phyloP scores from a whole-genome alignment of 2,113 vertebrate species.

The Phalacrocorax brasilianus region DNA sequence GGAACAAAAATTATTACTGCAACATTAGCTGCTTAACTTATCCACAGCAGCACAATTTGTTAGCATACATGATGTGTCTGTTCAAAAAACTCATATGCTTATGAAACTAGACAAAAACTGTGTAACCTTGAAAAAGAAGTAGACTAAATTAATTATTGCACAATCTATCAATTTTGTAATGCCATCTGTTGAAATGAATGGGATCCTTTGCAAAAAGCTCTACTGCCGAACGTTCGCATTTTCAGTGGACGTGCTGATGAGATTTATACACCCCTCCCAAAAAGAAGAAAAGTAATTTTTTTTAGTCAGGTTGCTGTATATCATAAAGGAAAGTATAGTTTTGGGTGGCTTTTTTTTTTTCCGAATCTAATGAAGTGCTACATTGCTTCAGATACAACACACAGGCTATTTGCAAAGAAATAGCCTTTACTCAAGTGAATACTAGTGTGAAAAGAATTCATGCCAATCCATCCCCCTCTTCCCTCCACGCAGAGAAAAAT shows the following conservation, averaged over 20 bases:
- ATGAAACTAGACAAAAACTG: neutral
- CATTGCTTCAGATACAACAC: neutral
- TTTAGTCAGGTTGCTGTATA: neutral
- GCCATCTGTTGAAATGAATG: neutral
- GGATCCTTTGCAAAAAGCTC: neutral
- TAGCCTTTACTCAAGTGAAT: neutral
- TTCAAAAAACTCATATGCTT: neutral
- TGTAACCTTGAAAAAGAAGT: neutral
- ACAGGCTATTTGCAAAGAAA: neutral
- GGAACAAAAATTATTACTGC: neutral
- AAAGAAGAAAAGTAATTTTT: neutral
- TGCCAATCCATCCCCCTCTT: neutral
- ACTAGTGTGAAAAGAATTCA: neutral
- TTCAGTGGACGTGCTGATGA: neutral
- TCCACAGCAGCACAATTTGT: neutral
- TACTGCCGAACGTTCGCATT: neutral
- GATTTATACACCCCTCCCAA: neutral
- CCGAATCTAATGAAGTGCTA: neutral
- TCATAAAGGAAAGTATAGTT: neutral
- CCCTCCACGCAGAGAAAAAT: neutral
- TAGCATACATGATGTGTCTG: fast-evolving
- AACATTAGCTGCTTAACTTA: neutral
- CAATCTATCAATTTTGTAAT: neutral
- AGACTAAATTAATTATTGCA: neutral
- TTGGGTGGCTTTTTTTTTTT: neutral